These are phyloP conservation scores for Catharus fuscescens DNA, from an alignment of 2,113 vertebrate genomes.

Conservation along the genomic window DNA sequence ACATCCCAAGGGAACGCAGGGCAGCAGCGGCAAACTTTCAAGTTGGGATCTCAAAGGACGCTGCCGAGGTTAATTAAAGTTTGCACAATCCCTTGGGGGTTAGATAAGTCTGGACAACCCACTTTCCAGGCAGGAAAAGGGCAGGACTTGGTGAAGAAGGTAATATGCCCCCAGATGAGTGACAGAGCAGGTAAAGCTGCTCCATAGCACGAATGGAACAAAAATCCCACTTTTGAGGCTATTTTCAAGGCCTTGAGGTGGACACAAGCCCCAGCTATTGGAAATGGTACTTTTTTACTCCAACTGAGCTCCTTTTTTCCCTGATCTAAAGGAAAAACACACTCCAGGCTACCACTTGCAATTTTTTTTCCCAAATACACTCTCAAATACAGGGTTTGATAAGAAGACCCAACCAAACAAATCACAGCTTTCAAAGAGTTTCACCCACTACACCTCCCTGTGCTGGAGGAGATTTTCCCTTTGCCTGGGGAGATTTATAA, in stretches of 20 bases:
- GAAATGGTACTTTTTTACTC: neutral
- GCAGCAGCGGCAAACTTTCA: neutral
- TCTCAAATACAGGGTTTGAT: neutral
- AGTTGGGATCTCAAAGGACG: neutral
- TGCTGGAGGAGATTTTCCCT: neutral
- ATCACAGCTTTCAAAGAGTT: neutral
- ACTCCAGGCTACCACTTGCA: accelerated
- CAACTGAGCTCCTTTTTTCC: neutral
- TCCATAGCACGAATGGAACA: neutral
- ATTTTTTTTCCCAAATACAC: accelerated
- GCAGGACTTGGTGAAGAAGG: neutral
- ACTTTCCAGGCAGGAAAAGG: neutral
- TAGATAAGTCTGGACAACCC: neutral
- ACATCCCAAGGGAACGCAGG: neutral
- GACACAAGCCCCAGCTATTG: neutral
- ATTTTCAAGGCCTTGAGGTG: neutral
- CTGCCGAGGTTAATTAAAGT: neutral
- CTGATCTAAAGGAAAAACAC: neutral
- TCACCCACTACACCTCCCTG: neutral
- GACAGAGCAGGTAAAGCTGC: neutral
- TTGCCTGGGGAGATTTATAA: neutral
- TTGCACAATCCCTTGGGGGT: neutral
- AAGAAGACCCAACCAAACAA: neutral
- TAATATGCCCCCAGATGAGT: neutral
- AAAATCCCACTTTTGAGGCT: neutral